Percentiles rank a stretch among this genome's conserved stretches.
These are phyloP conservation scores for Phaedon cochleariae DNA, from an alignment of 2,888 invertebrate species.

Conservation along the genomic window DNA sequence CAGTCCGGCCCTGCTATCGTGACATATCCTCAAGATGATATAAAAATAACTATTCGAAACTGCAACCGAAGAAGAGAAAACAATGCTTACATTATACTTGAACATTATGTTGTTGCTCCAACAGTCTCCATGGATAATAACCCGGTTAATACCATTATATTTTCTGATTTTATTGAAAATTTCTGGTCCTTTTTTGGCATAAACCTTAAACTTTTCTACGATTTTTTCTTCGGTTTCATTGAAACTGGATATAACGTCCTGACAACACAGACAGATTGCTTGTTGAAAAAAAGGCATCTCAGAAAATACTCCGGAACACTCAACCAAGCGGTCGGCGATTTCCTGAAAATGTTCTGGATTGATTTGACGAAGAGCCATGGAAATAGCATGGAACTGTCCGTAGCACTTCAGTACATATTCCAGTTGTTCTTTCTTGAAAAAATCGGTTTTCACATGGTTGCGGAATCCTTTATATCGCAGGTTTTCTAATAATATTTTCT, in stretches of 20 bases:
- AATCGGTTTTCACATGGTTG: constrained; percentile 19
- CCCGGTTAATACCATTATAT: constrained; percentile 28
- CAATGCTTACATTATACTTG: constrained; percentile 45
- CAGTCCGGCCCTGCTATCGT: no score
- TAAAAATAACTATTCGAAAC: no score
- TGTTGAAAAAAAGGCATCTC: neutral
- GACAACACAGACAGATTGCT: neutral
- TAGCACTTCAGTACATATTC: constrained; percentile 36
- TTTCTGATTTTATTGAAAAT: neutral
- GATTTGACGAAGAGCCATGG: constrained; percentile 38
- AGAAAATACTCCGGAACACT: neutral
- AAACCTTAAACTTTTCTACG: constrained; percentile 8
- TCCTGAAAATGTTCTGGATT: constrained; percentile 30
- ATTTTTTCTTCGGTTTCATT: neutral
- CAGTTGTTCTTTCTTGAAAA: constrained; percentile 38
- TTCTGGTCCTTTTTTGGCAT: neutral
- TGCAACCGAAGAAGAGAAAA: neutral
- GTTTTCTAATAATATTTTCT: constrained; percentile 39
- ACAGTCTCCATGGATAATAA: constrained; percentile 50
- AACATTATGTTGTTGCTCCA: constrained; percentile 52
- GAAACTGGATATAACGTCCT: neutral
- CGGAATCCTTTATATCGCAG: constrained; percentile 24
- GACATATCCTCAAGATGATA: no score
- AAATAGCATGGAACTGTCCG: constrained; percentile 43
- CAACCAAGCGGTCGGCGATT: neutral